Conservation (phyloP, 2,888 invertebrate species). For the Eristalis arbustorum region DNA sequence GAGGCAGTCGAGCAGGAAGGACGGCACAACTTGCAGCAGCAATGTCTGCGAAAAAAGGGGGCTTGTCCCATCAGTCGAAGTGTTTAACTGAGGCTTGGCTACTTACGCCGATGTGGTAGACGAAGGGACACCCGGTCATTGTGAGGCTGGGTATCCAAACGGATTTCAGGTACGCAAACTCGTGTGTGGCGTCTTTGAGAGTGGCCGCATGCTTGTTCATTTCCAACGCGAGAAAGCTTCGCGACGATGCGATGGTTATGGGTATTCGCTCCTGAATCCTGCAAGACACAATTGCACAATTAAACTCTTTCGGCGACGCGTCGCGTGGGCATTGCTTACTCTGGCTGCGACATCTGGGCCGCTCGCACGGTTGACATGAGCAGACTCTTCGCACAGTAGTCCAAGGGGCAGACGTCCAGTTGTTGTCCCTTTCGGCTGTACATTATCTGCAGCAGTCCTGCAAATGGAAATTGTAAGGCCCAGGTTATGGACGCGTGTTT, state of each 20-base stretch:
- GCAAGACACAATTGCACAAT: neutral
- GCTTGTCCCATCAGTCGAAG: neutral
- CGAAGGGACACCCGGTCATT: neutral
- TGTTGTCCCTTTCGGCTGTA: neutral
- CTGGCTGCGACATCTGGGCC: constrained; percentile 63
- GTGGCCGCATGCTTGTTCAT: neutral
- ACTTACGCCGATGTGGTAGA: constrained; percentile 1
- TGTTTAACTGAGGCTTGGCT: neutral
- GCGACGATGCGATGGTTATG: neutral
- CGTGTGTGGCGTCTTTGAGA: neutral
- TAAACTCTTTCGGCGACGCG: no score
- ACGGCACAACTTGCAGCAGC: constrained; percentile 73
- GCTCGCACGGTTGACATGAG: constrained; percentile 71
- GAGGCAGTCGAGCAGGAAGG: constrained; percentile 72
- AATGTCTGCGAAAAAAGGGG: constrained; percentile 61
- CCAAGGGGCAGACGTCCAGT: constrained; percentile 75
- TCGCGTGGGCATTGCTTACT: constrained; percentile 45
- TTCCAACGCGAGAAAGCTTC: neutral
- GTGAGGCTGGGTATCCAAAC: constrained; percentile 30
- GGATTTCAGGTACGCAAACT: constrained; percentile 14
- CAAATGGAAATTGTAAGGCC: no score
- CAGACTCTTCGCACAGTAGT: constrained; percentile 74
- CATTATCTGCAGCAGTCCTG: constrained; percentile 20
- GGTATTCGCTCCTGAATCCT: neutral
- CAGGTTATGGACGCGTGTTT: no score